Evolutionary conservation across 2,797 vertebrate species (phyloP).

Genomic region (Peromyscus eremicus): DNA sequence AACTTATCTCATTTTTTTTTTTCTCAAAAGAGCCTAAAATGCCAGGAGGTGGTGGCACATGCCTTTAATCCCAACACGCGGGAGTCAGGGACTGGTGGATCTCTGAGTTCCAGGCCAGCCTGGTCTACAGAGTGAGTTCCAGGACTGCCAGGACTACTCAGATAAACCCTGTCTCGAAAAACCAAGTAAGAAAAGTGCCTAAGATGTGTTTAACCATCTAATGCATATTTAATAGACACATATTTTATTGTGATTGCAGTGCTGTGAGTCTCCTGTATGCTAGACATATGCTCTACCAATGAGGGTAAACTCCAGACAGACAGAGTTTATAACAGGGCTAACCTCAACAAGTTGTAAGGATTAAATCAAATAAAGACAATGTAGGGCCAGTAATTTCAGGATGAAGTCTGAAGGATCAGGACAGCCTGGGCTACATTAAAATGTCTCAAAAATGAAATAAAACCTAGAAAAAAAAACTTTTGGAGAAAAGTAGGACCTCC

Average conservation of each 20-base stretch:
- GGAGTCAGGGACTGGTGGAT: no score
- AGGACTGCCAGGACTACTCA: background rate
- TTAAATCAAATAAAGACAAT: slow-evolving; percentile 56
- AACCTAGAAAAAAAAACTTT: background rate
- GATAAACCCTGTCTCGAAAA: background rate
- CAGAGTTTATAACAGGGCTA: slow-evolving; percentile 46
- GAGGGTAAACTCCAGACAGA: background rate
- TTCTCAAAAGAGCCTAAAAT: background rate
- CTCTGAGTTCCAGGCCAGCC: no score
- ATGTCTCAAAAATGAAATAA: background rate
- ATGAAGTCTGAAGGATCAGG: background rate
- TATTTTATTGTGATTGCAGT: background rate
- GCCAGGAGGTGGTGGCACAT: background rate
- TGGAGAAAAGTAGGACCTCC: background rate
- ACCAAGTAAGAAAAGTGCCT: background rate
- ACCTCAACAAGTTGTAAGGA: slow-evolving; percentile 27
- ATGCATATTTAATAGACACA: background rate
- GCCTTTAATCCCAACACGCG: no score
- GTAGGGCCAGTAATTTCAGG: background rate
- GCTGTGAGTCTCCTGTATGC: background rate
- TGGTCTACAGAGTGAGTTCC: no score
- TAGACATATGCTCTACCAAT: background rate
- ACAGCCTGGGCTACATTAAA: background rate
- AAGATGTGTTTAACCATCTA: slow-evolving; percentile 3
- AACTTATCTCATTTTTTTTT: background rate